These are phyloP conservation scores for Hydrochoerus hydrochaeris DNA, from an alignment of 2,113 vertebrate species.

Conservation along the genomic window DNA sequence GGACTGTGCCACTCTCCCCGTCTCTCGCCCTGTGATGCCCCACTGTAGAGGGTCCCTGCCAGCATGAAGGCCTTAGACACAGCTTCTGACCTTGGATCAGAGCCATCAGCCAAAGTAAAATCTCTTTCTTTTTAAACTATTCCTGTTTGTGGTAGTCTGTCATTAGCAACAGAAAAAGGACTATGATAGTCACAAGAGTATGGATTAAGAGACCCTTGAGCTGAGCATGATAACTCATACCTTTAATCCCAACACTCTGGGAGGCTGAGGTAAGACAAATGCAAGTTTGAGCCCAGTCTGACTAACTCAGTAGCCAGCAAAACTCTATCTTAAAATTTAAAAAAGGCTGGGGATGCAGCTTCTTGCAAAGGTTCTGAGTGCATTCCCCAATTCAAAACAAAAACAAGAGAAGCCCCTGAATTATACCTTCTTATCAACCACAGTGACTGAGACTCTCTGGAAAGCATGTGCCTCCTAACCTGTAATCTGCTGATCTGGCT, in stretches of 20 bases:
- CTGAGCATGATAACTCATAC: not conserved
- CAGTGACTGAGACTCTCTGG: not conserved
- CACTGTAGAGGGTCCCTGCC: not conserved
- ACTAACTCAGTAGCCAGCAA: not conserved
- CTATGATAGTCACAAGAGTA: not conserved
- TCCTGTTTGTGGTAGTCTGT: not conserved
- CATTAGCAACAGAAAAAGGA: not conserved
- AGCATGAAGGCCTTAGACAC: not conserved
- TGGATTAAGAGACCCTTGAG: not conserved
- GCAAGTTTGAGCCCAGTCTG: not conserved
- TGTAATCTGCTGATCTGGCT: not conserved
- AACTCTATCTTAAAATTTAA: not conserved
- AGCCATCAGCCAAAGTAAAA: not conserved
- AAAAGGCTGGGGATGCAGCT: not conserved
- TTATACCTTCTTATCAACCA: not conserved
- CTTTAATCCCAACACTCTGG: not conserved
- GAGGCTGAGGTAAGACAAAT: not conserved
- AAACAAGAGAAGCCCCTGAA: not conserved
- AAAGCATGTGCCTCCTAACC: not conserved
- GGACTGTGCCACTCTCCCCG: not conserved
- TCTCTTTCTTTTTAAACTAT: not conserved
- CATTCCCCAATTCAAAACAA: not conserved
- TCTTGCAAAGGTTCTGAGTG: not conserved
- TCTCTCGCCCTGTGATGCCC: not conserved
- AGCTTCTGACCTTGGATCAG: not conserved